Evolutionary conservation across 1,140 invertebrate species (phyloP).

Genomic region (Pygmarrhopalites habei): DNA sequence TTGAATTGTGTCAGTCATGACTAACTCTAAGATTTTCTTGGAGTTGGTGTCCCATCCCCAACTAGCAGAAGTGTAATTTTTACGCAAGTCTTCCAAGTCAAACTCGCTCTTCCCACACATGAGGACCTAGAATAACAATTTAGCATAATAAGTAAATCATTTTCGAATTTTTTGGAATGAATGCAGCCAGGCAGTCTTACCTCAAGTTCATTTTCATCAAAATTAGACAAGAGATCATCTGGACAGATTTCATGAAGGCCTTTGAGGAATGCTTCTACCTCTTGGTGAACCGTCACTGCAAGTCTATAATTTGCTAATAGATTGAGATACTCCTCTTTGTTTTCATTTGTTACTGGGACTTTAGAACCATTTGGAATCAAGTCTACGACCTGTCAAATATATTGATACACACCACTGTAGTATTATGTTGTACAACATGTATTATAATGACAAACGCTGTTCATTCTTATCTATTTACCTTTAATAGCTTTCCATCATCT

Average conservation of each 20-base stretch:
- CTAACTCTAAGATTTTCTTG: constrained; percentile 68
- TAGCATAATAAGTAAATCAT: background rate
- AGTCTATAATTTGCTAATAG: constrained; percentile 80
- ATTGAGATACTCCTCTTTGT: constrained; percentile 77
- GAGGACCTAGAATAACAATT: constrained; percentile 22
- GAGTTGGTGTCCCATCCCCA: constrained; percentile 57
- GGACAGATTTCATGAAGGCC: constrained; percentile 85
- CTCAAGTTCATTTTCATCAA: constrained; percentile 94
- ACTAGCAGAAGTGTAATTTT: constrained; percentile 17
- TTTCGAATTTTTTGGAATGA: too few relatives aligned
- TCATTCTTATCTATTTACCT: constrained; percentile 50
- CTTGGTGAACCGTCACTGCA: constrained; percentile 67
- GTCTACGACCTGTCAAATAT: constrained; percentile 52
- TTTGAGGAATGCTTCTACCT: constrained; percentile 79
- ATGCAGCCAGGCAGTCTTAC: constrained; percentile 47
- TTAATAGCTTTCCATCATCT: constrained; percentile 60
- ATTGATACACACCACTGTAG: background rate
- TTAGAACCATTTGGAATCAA: constrained; percentile 65
- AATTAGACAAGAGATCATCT: constrained; percentile 83
- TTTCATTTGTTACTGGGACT: constrained; percentile 62
- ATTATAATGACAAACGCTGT: background rate
- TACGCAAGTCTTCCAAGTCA: constrained; percentile 28
- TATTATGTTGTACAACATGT: background rate
- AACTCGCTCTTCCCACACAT: constrained; percentile 37
- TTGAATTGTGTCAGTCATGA: too few relatives aligned